Percentiles rank a stretch among this genome's conserved stretches.
Conservation (phyloP, 1,140 invertebrate species). For the Diachasma alloeum region DNA sequence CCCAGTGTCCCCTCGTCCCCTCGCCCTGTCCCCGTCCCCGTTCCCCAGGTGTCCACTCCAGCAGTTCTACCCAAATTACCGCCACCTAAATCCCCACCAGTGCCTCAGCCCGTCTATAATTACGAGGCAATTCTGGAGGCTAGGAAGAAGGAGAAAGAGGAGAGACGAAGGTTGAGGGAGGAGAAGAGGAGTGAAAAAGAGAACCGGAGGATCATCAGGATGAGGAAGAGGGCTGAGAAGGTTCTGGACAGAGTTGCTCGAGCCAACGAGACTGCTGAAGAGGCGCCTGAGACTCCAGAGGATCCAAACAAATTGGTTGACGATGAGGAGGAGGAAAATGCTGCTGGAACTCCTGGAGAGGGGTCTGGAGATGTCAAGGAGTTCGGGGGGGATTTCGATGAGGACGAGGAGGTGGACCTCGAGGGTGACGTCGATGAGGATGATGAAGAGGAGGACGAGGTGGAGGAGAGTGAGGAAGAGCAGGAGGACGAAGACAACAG, state of each 20-base stretch:
- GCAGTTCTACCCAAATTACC: neutral
- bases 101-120: conserved; percentile 57
- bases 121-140: conserved; percentile 60
- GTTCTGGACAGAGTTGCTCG: conserved; percentile 38
- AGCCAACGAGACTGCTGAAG: neutral
- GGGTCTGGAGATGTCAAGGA: conserved; percentile 31
- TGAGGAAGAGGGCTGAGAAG: conserved; percentile 49
- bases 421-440: conserved; percentile 43
- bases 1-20: conserved; percentile 39
- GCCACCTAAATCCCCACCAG: conserved; percentile 25
- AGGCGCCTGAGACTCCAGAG: conserved; percentile 18
- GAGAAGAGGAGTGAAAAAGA: conserved; percentile 51
- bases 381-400: conserved; percentile 42
- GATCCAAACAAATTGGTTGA: conserved; percentile 21
- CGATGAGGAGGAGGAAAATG: conserved; percentile 43
- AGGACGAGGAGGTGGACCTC: conserved; percentile 37
- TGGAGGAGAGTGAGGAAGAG: conserved; percentile 31
- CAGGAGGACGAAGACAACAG: conserved; percentile 10
- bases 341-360: conserved; percentile 26
- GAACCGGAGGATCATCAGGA: conserved; percentile 45
- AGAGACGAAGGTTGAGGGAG: conserved; percentile 55
- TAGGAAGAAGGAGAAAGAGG: conserved; percentile 56
- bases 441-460: conserved; percentile 33
- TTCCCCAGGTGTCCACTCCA: conserved; percentile 36
- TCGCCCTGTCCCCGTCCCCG: conserved; percentile 44